Percentiles rank a stretch among this genome's conserved stretches.
Evolutionary conservation across 2,797 vertebrate genomes (phyloP).

Genomic region (Pipistrellus pygmaeus): DNA sequence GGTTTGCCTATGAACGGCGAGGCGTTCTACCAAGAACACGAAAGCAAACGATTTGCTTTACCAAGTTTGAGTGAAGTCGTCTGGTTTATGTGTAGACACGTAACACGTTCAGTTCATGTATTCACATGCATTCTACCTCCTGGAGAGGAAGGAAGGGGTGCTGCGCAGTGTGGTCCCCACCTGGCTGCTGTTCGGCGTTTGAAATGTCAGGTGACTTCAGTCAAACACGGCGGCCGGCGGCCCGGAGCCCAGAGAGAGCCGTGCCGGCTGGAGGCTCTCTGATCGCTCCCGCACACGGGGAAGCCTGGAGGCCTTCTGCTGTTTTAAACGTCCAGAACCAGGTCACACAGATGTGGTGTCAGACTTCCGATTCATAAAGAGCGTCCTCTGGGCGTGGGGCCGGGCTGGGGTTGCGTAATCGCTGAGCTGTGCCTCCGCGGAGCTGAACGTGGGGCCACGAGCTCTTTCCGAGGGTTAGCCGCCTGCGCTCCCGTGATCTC

Average conservation of each 20-base stretch:
- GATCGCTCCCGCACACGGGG: slow-evolving; percentile 27
- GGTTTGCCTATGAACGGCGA: background rate
- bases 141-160: background rate
- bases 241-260: background rate
- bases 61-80: slow-evolving; percentile 49
- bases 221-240: background rate
- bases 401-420: background rate
- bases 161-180: background rate
- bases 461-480: background rate
- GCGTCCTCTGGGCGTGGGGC: background rate
- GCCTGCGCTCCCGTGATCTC: background rate
- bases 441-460: background rate
- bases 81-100: slow-evolving; percentile 6
- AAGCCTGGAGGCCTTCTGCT: slow-evolving; percentile 52
- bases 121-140: background rate
- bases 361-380: background rate
- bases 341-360: slow-evolving; percentile 44
- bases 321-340: slow-evolving; percentile 66
- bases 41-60: slow-evolving; percentile 57
- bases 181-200: slow-evolving; percentile 41
- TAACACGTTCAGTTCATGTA: slow-evolving; percentile 53
- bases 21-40: background rate
- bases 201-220: background rate
- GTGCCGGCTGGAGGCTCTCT: background rate
- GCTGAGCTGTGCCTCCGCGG: background rate